These are phyloP conservation scores for Acridotheres tristis DNA, from an alignment of 2,797 vertebrate genomes.

Conservation along the genomic window DNA sequence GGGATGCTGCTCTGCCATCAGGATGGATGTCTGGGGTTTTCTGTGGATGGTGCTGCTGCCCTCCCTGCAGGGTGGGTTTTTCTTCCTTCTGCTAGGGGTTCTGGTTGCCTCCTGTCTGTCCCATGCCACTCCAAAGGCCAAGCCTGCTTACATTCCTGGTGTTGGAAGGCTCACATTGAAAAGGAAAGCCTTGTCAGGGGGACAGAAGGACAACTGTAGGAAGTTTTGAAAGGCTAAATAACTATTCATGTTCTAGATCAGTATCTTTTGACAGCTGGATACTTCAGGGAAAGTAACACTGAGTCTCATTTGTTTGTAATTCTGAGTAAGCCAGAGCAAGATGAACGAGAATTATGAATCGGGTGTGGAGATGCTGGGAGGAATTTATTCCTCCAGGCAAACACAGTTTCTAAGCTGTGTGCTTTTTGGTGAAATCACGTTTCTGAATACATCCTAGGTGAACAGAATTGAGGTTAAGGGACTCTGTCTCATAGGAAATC, in stretches of 20 bases:
- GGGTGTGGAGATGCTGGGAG: not conserved
- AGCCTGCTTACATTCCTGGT: not conserved
- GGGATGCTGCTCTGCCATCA: not conserved
- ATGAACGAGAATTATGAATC: not conserved
- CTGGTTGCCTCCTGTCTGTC: not conserved
- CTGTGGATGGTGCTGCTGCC: not conserved
- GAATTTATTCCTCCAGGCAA: not conserved
- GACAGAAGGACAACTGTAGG: not conserved
- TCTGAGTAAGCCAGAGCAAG: not conserved
- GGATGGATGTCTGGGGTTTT: not conserved
- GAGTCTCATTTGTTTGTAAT: not conserved
- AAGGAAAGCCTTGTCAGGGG: not conserved
- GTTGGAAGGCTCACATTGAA: fast-evolving
- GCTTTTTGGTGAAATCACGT: not conserved
- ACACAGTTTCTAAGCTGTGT: not conserved
- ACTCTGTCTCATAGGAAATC: fast-evolving
- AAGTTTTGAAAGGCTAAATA: not conserved
- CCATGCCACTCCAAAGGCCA: fast-evolving
- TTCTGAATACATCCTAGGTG: not conserved
- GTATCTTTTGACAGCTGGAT: not conserved
- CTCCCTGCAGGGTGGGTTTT: fast-evolving
- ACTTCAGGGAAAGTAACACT: not conserved
- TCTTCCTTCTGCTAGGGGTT: not conserved
- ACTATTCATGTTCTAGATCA: not conserved
- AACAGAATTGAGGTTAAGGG: not conserved